These are phyloP conservation scores for Boloria selene DNA, from an alignment of 2,888 invertebrate genomes.

Conservation along the genomic window DNA sequence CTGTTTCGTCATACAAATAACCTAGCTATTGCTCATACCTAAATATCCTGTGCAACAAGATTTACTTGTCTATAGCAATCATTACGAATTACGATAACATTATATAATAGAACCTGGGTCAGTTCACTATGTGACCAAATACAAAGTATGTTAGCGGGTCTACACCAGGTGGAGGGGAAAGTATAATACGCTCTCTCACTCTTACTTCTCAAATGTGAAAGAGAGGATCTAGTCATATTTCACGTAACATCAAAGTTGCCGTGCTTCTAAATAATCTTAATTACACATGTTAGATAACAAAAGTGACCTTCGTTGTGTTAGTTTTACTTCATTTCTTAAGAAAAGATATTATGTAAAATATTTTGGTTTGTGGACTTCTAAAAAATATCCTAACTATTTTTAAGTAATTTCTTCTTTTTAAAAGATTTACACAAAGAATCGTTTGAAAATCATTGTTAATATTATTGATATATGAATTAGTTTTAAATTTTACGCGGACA, in stretches of 20 bases:
- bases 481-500: no score
- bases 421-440: no score
- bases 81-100: conserved; percentile 16
- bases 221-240: conserved; percentile 25
- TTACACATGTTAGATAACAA: conserved; percentile 65
- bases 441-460: no score
- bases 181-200: conserved; percentile 21
- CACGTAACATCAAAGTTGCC: conserved; percentile 34
- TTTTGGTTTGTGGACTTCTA: no score
- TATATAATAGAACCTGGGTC: conserved; percentile 35
- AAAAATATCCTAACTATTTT: no score
- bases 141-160: conserved; percentile 51
- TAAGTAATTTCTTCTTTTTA: no score
- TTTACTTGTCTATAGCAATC: conserved; percentile 6
- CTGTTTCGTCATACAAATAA: background rate
- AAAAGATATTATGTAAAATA: background rate
- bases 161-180: conserved; percentile 15
- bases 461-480: no score
- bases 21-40: background rate
- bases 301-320: conserved; percentile 63
- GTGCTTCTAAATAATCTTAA: conserved; percentile 35
- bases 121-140: conserved; percentile 27
- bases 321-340: conserved; percentile 41
- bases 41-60: conserved; percentile 9
- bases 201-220: conserved; percentile 24